Evolutionary conservation across 2,113 vertebrate species (phyloP), one percentile per base, ranked within the genome.

Genomic region (Shinisaurus crocodilurus): DNA sequence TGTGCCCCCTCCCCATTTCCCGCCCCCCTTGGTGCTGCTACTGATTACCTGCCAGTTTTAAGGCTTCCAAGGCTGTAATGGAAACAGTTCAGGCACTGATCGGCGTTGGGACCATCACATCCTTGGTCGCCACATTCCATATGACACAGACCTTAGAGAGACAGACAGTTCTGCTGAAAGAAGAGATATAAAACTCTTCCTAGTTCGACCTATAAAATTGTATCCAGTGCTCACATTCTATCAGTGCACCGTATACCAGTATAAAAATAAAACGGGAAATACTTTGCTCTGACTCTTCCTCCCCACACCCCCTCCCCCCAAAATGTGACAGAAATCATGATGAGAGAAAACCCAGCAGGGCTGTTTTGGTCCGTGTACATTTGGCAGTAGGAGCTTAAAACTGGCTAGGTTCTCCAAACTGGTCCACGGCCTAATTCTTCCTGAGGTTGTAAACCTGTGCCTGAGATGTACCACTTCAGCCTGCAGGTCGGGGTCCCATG

Each of bases 11-110:
- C 65, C 83, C 16, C 12, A 12, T 40, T 48, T 18, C 16, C 45
- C 48, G 8, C 48, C 3, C 12, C 34, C 6, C 27, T 40, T 3
- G 7, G n/a, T 6, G 7, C 27, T 60, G 13, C 29, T 23, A 34
- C 20, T 43, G 54, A 16, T 96, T 97, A 99, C 99, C 98, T 98
- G 96, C 97, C 97, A 0, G 95, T 96, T 96, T 98, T 98, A 91
- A 97, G 0, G 18, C 86, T 98, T 88, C 98, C 98, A 88, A 98
- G 96, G 94, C 98, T 99, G 96, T 98, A 99, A 97, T 99, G 98
- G 95, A 98, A 90, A 75, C 99, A 99, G 96, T 98, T 99, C 94
- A 98, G 96, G 91, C 99, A 99, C 92, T 99, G 98, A 89, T 98
- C 98, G 0, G 97, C 97, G 0, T 94, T 96, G 67, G 98, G 98